A percentile compares a stretch with the other conserved stretches of the same genome.
phyloP scores from a whole-genome alignment of 2,888 invertebrate species.

The Isoperla grammatica region DNA sequence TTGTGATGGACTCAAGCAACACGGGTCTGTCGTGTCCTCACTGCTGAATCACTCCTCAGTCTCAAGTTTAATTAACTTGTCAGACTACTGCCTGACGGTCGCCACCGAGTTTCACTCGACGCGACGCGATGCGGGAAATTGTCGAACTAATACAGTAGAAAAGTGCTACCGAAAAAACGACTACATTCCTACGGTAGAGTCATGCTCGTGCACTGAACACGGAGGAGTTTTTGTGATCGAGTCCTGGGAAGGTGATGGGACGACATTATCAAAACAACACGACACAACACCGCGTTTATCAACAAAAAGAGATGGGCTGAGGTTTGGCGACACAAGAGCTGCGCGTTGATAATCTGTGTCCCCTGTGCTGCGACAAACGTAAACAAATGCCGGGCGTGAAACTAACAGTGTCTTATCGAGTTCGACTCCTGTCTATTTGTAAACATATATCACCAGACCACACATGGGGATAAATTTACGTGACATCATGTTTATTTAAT shows the following conservation, averaged over 20 bases:
- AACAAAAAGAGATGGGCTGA: no score
- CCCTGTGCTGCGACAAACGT: no score
- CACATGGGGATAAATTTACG: no score
- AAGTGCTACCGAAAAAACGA: background rate
- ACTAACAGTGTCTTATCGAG: no score
- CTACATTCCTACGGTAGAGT: background rate
- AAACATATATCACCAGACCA: no score
- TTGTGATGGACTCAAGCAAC: background rate
- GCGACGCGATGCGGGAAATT: background rate
- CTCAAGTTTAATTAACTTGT: constrained; percentile 19
- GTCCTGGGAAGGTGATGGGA: constrained; percentile 1
- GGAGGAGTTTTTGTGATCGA: background rate
- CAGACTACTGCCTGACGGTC: background rate
- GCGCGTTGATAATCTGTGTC: no score
- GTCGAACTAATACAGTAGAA: background rate
- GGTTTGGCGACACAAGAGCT: no score
- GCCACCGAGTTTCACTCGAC: background rate
- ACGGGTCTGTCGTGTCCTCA: background rate
- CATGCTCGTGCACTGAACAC: background rate
- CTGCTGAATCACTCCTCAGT: constrained; percentile 17
- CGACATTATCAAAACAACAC: constrained; percentile 4
- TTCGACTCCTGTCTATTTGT: no score
- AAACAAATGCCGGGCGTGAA: no score
- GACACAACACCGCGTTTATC: background rate
- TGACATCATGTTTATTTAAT: no score